These are phyloP conservation scores for Polylopha cassiicola DNA, from an alignment of 2,888 invertebrate genomes.

Conservation along the genomic window DNA sequence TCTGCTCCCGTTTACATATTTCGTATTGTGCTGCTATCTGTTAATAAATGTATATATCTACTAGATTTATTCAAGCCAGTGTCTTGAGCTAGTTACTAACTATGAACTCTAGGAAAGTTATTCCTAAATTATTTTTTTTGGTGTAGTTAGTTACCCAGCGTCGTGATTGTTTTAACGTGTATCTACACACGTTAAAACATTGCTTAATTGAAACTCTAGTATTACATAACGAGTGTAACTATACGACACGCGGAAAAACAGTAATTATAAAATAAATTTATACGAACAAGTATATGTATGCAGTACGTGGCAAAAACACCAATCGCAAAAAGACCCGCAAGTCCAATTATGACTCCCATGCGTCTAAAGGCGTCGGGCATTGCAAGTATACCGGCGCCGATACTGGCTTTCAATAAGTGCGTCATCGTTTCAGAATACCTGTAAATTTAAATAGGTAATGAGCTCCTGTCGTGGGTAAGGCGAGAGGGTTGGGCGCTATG, in stretches of 20 bases:
- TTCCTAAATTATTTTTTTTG: no score
- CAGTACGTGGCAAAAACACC: slow-evolving; percentile 84
- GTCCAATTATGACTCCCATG: slow-evolving; percentile 79
- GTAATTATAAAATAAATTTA: neutral
- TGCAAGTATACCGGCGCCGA: slow-evolving; percentile 96
- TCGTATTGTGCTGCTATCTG: slow-evolving; percentile 78
- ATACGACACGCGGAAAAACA: no score
- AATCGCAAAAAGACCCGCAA: slow-evolving; percentile 78
- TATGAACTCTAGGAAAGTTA: no score
- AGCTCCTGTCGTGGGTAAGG: no score
- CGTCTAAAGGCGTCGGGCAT: slow-evolving; percentile 82
- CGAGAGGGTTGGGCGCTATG: no score
- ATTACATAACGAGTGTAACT: no score
- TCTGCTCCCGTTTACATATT: slow-evolving; percentile 63
- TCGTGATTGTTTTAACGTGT: no score
- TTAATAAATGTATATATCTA: neutral
- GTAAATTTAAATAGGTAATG: slow-evolving; percentile 28
- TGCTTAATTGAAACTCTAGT: no score
- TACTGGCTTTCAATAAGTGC: slow-evolving; percentile 93
- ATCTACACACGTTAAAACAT: no score
- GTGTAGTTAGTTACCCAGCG: no score
- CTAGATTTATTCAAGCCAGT: no score
- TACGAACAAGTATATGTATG: slow-evolving; percentile 82
- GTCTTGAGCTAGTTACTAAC: no score
- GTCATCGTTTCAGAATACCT: slow-evolving; percentile 92